phyloP scores from a whole-genome alignment of 2,888 invertebrate species.

The Hetaerina titia region DNA sequence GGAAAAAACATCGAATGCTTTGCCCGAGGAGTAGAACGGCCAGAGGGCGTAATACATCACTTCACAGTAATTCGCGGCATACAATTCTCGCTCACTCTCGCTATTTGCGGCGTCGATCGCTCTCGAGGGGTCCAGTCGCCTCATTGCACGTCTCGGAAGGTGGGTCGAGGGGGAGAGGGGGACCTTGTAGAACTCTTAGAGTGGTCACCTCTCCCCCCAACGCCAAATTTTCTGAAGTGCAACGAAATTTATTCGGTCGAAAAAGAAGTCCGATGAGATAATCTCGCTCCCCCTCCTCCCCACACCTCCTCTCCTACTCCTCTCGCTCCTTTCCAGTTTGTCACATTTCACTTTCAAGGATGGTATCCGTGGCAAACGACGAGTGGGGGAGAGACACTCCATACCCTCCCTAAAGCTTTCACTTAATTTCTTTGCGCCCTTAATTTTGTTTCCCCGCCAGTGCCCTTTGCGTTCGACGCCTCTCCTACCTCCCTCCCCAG shows the following conservation, averaged over 20 bases:
- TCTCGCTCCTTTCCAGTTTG: not conserved
- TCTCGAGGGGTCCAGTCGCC: not conserved
- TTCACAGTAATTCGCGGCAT: not conserved
- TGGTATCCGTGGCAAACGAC: not conserved
- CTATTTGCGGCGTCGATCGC: not conserved
- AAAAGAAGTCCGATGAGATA: not conserved
- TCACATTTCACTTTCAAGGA: slow-evolving; percentile 27
- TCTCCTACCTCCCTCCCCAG: not conserved
- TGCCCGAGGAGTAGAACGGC: not conserved
- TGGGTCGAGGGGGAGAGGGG: not conserved
- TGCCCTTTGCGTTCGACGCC: not conserved
- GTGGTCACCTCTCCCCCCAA: not conserved
- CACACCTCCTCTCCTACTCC: too few species aligned
- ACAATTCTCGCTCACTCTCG: not conserved
- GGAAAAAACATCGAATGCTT: not conserved
- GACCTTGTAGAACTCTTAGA: not conserved
- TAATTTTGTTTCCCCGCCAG: not conserved
- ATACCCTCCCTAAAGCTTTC: not conserved
- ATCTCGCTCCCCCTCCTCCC: not conserved
- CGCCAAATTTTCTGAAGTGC: not conserved
- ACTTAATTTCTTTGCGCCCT: not conserved
- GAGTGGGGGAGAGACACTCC: not conserved
- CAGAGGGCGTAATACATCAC: not conserved
- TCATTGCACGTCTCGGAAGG: not conserved
- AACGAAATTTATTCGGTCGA: not conserved